Base-by-base conservation (phyloP, 1,140 invertebrate genomes). In the Drosophila hydei region DNA sequence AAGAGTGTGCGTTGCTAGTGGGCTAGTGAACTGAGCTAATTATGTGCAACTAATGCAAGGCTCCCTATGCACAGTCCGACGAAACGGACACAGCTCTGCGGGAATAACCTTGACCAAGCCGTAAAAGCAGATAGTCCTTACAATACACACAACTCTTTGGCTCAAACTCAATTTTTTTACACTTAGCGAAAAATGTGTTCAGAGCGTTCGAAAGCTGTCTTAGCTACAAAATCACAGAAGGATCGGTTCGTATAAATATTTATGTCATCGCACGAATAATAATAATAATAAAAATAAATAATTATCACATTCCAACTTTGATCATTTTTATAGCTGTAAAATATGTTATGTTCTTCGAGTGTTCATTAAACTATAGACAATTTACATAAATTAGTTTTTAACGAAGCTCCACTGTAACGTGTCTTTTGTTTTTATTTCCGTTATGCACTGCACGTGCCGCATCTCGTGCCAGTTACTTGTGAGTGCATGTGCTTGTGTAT, bases 41-140 rank as follows among this genome's bases (percentile, higher is more conserved):
- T 80, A 81, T 81, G 69, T 63, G 72, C 47, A 36, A 21, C 43
- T 72, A 70, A 79, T 77, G 62, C 68, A 60, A 77, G 68, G 33
- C 59, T 27, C 0, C 9, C 11, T 21, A 14, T 42, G 40, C 14
- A 16, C 23, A 8, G 14, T 8, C 42, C 19, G 23, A 42, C 23
- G 18, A 18, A 18, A 42, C 16, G 38, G 38, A 1, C 47, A 54
- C 11, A 12, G 23, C 23, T n/a, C 30, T 45, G 40, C 55, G 23
- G 7, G 40, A 7, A 47, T 12, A 48, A 60, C 43, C 58, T 60
- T 60, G 58, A 60, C 56, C 43, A 25, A 47, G 12, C 18, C 7
- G 12, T 21, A 47, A 11, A 18, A 12, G 23, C 11, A 4, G 12
- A 14, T 19, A 7, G 5, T 16, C 12, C 36, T 14, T 16, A 19